phyloP scores from a whole-genome alignment of 1,140 invertebrate genomes.

The Papilio xuthus region DNA sequence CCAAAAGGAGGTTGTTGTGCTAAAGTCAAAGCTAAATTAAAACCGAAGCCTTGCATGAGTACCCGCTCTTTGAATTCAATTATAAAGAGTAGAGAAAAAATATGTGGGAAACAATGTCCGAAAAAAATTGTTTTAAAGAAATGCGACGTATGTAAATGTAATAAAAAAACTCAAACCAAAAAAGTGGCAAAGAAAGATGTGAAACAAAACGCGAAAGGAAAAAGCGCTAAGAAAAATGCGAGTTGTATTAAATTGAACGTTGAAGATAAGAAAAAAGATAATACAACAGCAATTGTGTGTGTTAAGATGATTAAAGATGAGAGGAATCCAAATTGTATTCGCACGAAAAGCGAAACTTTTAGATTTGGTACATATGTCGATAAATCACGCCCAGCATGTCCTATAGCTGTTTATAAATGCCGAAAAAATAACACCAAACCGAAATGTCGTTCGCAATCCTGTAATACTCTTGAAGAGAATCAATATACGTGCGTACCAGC shows the following conservation, averaged over 20 bases:
- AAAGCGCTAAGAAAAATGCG: slow-evolving; percentile 7
- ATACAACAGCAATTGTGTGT: slow-evolving; percentile 17
- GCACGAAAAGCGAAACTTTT: slow-evolving; percentile 7
- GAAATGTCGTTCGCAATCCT: slow-evolving; percentile 19
- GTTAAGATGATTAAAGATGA: slow-evolving; percentile 18
- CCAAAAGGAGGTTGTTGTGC: slow-evolving; percentile 19
- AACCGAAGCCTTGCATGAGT: slow-evolving; percentile 19
- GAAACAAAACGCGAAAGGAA: slow-evolving; percentile 14
- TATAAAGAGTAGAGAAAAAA: slow-evolving; percentile 5
- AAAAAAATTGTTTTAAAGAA: not conserved
- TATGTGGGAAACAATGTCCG: not conserved
- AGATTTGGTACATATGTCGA: not conserved
- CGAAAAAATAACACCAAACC: slow-evolving; percentile 9
- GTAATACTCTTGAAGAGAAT: not conserved
- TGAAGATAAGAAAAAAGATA: slow-evolving; percentile 5
- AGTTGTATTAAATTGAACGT: not conserved
- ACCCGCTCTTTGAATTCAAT: slow-evolving; percentile 17
- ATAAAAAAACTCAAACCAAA: slow-evolving; percentile 34
- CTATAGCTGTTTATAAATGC: not conserved
- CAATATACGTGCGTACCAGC: not conserved
- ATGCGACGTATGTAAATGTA: slow-evolving; percentile 20
- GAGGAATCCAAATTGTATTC: not conserved
- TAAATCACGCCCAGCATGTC: not conserved
- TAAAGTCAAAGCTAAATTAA: not conserved
- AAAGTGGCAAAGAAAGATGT: slow-evolving; percentile 25